Conservation (phyloP, 1,140 invertebrate species). For the Melitaea cinxia region DNA sequence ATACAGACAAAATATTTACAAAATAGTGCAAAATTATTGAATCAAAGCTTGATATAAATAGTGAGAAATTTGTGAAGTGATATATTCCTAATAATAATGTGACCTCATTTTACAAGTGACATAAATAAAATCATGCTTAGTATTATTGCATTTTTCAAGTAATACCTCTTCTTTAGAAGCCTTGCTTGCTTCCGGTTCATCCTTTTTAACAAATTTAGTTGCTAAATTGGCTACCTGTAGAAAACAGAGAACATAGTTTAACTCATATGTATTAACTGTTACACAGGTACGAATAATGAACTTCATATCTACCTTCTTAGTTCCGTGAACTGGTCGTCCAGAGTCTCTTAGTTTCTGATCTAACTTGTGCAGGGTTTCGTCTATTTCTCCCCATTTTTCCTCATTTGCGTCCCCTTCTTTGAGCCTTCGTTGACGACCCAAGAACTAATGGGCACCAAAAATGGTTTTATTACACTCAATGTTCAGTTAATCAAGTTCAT, state of each 20-base stretch:
- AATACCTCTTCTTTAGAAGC: slow-evolving; percentile 59
- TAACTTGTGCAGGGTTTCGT: slow-evolving; percentile 89
- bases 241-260: not conserved
- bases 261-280: not conserved
- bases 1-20: too few relatives aligned
- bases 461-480: slow-evolving; percentile 38
- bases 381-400: slow-evolving; percentile 87
- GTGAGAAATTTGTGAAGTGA: too few relatives aligned
- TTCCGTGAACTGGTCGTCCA: slow-evolving; percentile 66
- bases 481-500: not conserved
- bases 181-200: slow-evolving; percentile 51
- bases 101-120: too few relatives aligned
- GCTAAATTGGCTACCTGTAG: slow-evolving; percentile 67
- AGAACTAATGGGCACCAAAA: slow-evolving; percentile 87
- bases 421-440: slow-evolving; percentile 85
- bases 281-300: not conserved
- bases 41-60: too few relatives aligned
- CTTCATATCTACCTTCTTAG: slow-evolving; percentile 57
- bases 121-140: not conserved
- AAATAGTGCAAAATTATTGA: too few relatives aligned
- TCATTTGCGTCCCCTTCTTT: slow-evolving; percentile 75
- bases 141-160: not conserved
- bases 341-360: slow-evolving; percentile 86
- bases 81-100: too few relatives aligned
- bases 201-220: slow-evolving; percentile 68